Percentiles rank a stretch among this genome's conserved stretches.
phyloP scores from a whole-genome alignment of 1,140 invertebrate species.

The Cheumatopsyche charites region DNA sequence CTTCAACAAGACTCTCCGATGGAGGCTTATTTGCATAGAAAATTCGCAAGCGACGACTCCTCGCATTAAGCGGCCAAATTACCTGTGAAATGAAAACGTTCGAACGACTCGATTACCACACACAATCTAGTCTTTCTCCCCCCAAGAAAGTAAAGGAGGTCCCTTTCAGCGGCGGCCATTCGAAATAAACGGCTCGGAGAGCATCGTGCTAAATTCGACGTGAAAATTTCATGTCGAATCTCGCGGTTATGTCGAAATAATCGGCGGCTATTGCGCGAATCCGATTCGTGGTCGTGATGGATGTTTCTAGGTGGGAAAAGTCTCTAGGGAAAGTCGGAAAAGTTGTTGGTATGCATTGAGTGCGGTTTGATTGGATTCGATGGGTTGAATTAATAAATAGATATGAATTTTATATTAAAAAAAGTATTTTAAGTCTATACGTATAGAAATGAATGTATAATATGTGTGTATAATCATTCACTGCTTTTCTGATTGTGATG shows the following conservation, averaged over 20 bases:
- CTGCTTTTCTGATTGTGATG: too few species aligned
- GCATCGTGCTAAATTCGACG: not conserved
- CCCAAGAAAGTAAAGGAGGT: not conserved
- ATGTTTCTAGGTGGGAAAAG: not conserved
- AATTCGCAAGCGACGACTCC: not conserved
- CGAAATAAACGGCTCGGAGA: not conserved
- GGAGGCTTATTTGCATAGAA: too few species aligned
- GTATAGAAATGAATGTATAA: too few species aligned
- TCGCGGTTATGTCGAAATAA: not conserved
- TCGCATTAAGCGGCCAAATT: slow-evolving; percentile 7
- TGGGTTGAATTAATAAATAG: too few species aligned
- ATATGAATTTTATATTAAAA: too few species aligned
- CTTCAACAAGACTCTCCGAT: too few species aligned
- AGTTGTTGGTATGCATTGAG: slow-evolving; percentile 47
- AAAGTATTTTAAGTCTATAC: too few species aligned
- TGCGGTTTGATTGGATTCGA: too few species aligned
- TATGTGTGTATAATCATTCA: too few species aligned
- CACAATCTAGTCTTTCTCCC: not conserved
- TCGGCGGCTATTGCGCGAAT: not conserved
- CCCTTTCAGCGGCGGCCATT: not conserved
- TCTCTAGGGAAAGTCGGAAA: too few species aligned
- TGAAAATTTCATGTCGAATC: not conserved
- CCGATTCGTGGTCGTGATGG: not conserved
- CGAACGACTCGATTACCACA: not conserved
- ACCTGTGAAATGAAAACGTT: slow-evolving; percentile 18